Evolutionary conservation across 2,888 invertebrate species (phyloP).

Genomic region (Psylliodes chrysocephalus): DNA sequence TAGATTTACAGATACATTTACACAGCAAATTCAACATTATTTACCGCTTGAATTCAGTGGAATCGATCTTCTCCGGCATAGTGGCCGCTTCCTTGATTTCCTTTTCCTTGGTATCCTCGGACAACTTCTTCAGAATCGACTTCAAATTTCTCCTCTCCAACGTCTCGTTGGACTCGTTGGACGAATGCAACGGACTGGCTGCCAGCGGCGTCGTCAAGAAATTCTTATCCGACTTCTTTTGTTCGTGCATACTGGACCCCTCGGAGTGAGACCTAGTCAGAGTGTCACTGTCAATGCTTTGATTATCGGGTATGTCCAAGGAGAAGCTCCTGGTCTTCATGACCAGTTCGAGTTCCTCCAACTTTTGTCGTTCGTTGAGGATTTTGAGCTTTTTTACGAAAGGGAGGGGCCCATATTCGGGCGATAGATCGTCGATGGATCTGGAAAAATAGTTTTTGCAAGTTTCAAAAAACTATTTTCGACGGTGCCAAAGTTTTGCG

Average conservation of each 20-base stretch:
- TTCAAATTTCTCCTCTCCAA: conserved; percentile 83
- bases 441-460: conserved; percentile 51
- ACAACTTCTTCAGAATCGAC: conserved; percentile 85
- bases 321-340: conserved; percentile 83
- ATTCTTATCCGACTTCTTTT: conserved; percentile 46
- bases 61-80: conserved; percentile 60
- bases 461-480: background rate
- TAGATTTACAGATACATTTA: too few relatives aligned
- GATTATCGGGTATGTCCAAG: conserved; percentile 73
- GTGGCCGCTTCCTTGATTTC: conserved; percentile 35
- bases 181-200: conserved; percentile 62
- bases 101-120: conserved; percentile 68
- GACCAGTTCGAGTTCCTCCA: conserved; percentile 82
- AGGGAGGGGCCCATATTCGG: conserved; percentile 86
- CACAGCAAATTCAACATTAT: conserved; percentile 1
- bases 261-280: conserved; percentile 80
- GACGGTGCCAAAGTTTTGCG: too few relatives aligned
- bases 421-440: conserved; percentile 88
- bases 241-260: conserved; percentile 77
- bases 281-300: conserved; percentile 62
- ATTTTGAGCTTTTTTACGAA: conserved; percentile 91
- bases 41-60: conserved; percentile 70
- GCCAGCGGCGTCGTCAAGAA: conserved; percentile 52
- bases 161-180: conserved; percentile 84
- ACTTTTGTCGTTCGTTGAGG: conserved; percentile 86